A percentile compares a stretch with the other conserved stretches of the same genome.
Conservation (phyloP, 2,113 vertebrate species). For the Phocoena sinus region DNA sequence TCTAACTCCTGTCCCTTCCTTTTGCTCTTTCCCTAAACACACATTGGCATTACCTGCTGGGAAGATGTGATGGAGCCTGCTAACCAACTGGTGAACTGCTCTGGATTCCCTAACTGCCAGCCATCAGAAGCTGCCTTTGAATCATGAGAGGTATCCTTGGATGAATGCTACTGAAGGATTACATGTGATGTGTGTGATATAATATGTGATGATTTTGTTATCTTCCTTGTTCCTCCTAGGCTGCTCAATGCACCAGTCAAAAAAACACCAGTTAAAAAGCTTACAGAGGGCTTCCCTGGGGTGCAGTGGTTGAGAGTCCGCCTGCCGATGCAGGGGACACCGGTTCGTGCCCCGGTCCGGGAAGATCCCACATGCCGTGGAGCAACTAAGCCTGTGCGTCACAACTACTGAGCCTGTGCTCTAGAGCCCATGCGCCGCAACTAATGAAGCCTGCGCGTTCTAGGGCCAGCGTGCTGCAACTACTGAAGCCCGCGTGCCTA, state of each 20-base stretch:
- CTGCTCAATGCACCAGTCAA: neutral
- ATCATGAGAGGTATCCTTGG: neutral
- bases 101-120: neutral
- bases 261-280: constrained; percentile 22
- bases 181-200: neutral
- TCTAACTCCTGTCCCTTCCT: neutral
- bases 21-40: neutral
- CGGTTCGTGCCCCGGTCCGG: too few species aligned
- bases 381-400: too few species aligned
- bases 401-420: too few species aligned
- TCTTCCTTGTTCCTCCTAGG: neutral
- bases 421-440: too few species aligned
- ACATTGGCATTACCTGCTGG: neutral
- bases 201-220: neutral
- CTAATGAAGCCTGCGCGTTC: too few species aligned
- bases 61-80: neutral
- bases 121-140: neutral
- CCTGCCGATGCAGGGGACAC: too few species aligned
- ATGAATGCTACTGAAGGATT: neutral
- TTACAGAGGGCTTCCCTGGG: neutral
- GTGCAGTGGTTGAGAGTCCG: too few species aligned
- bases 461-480: too few species aligned
- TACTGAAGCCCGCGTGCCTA: too few species aligned
- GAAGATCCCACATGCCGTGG: too few species aligned
- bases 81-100: neutral